These are phyloP conservation scores for Protosalanx chinensis DNA, from an alignment of 2,797 vertebrate species.

Conservation along the genomic window DNA sequence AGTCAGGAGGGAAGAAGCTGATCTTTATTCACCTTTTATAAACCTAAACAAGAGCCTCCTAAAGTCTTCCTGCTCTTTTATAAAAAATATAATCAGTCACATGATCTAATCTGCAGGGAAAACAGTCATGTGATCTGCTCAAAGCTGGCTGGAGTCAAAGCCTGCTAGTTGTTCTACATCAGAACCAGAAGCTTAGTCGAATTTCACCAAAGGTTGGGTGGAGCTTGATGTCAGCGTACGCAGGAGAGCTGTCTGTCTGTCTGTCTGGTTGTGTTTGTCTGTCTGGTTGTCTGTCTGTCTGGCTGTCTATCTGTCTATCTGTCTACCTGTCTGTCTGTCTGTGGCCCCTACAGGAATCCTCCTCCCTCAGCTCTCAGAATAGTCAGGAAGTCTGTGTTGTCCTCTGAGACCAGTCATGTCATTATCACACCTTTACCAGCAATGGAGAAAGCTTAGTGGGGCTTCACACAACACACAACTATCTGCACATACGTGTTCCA, in stretches of 20 bases:
- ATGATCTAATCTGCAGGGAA: no score
- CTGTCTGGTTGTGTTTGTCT: no score
- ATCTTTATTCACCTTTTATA: neutral
- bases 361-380: neutral
- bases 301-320: neutral
- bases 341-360: conserved; percentile 6
- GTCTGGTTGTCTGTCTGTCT: conserved; percentile 5
- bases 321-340: neutral
- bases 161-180: neutral
- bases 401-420: neutral
- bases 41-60: no score
- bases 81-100: no score
- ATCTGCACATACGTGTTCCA: no score
- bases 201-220: no score
- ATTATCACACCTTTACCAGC: neutral
- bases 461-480: neutral
- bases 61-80: no score
- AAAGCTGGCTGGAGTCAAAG: neutral
- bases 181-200: neutral
- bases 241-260: neutral
- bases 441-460: no score
- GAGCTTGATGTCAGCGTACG: no score
- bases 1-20: neutral
- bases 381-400: neutral
- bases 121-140: neutral